Base-by-base conservation (phyloP, 2,888 invertebrate species). In the Baccha elongata region DNA sequence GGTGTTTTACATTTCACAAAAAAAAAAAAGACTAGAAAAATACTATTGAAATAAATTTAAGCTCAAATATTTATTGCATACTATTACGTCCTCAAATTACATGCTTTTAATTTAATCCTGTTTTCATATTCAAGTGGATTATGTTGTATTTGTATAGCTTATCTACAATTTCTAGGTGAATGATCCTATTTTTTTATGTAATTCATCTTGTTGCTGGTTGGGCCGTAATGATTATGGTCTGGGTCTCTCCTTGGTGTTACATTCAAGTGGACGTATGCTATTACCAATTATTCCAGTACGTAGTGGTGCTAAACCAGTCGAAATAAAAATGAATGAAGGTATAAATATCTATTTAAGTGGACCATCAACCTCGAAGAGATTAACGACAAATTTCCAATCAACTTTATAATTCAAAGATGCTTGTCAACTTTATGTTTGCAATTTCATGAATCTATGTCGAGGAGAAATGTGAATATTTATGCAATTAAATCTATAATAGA, bases 251-350 rank as follows among this genome's bases (percentile, higher is more conserved):
- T 50, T 50, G 26, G 10, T 7, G 8, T 4, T 8, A 8, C 40
- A 52, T 40, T 17, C 17, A 6, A 42, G n/a, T 32, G 40, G 21
- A 48, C 35, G n/a, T n/a, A 50, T 50, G 10, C 23, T 32, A 40
- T 58, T 26, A 60, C n/a, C n/a, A n/a, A n/a, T n/a, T n/a, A 72
- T 71, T 50, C 50, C 48, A 17, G 46, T 58, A 58, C 37, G 35
- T 48, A 58, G 26, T 21, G 26, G 13, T 60, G 29, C 10, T 21
- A 60, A 52, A 62, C 42, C 35, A 48, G 53, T 64, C 8, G 3
- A 46, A 26, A 29, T 29, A 23, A 13, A n/a, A 11, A 35, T 23
- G 23, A 50, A 50, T 29, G 50, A 8, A 26, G 50, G 29, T 13
- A n/a, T n/a, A 15, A 19, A 35, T 53, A 35, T 35, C 40, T 42